phyloP scores from a whole-genome alignment of 2,888 invertebrate species.

The Scaptomyza polygonia region DNA sequence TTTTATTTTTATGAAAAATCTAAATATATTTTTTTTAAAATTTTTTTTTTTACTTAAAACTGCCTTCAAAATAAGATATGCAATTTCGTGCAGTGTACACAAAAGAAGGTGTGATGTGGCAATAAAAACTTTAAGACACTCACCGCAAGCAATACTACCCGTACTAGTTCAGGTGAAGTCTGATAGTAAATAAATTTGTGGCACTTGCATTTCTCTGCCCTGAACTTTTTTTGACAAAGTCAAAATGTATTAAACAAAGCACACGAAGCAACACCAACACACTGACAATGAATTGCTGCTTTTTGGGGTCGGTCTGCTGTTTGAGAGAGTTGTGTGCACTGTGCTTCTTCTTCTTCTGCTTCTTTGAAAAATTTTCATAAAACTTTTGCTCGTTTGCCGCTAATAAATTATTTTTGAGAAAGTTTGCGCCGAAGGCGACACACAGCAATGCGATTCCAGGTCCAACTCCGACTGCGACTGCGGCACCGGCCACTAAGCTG shows the following conservation, averaged over 20 bases:
- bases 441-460: constrained; percentile 31
- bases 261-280: constrained; percentile 12
- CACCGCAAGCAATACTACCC: too few relatives aligned
- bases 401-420: constrained; percentile 73
- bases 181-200: constrained; percentile 49
- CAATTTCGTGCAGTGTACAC: not conserved
- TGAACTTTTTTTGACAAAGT: constrained; percentile 61
- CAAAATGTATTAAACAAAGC: constrained; percentile 61
- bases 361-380: constrained; percentile 67
- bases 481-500: constrained; percentile 57
- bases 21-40: too few relatives aligned
- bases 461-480: not conserved
- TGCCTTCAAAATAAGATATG: too few relatives aligned
- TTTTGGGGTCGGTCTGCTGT: constrained; percentile 1
- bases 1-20: too few relatives aligned
- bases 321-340: constrained; percentile 18
- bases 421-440: constrained; percentile 56
- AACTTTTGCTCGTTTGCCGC: constrained; percentile 76
- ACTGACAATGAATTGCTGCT: constrained; percentile 56
- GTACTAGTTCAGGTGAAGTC: constrained; percentile 4
- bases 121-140: not conserved
- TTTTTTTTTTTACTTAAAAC: too few relatives aligned
- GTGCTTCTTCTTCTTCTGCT: constrained; percentile 40
- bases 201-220: constrained; percentile 27
- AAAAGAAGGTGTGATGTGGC: not conserved